Conservation (phyloP, 92 coral and sea anemone genomes). For the Bergia sp. region DNA sequence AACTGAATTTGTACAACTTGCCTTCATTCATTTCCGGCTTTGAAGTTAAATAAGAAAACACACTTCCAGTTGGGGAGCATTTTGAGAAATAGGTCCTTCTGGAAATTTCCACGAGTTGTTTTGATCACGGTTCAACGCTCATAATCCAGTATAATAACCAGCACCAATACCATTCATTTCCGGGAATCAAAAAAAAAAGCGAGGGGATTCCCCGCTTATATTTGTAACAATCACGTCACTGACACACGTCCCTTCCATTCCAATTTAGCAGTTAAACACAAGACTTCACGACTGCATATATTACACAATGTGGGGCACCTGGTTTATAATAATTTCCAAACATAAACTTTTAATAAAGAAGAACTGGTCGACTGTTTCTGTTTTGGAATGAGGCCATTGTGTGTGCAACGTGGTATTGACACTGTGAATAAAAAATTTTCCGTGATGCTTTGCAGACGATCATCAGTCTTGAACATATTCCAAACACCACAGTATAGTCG, state of each 20-base stretch:
- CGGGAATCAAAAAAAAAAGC: too few species aligned
- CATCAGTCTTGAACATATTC: background rate
- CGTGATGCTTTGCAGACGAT: background rate
- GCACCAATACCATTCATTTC: background rate
- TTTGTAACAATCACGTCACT: background rate
- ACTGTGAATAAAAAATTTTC: background rate
- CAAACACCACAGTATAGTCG: too few species aligned
- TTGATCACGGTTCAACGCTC: too few species aligned
- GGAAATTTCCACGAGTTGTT: background rate
- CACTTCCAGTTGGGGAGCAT: background rate
- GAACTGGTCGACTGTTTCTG: background rate
- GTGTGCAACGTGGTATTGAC: background rate
- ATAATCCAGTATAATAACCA: background rate
- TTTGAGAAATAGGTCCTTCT: background rate
- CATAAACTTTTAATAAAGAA: background rate
- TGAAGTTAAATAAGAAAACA: too few species aligned
- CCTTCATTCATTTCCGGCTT: background rate
- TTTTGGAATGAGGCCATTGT: background rate
- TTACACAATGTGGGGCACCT: background rate
- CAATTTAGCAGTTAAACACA: background rate
- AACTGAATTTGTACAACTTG: background rate
- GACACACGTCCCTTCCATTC: background rate
- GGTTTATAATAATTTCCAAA: background rate
- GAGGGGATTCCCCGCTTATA: background rate
- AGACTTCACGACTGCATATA: background rate